phyloP scores from a whole-genome alignment of 1,140 invertebrate genomes.

The Streblospio benedicti region DNA sequence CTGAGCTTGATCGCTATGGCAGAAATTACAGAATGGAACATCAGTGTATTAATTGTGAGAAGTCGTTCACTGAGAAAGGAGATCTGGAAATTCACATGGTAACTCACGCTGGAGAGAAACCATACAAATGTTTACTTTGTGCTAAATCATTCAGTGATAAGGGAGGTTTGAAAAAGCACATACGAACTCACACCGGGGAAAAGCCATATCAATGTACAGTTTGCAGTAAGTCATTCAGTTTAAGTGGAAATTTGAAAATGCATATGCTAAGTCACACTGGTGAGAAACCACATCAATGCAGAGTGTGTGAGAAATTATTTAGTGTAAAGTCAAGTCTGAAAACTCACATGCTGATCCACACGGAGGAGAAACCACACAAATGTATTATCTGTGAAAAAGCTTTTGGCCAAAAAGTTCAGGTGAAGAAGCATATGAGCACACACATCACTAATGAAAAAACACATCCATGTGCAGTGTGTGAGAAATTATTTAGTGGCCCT shows the following conservation, averaged over 20 bases:
- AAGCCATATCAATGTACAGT: constrained; percentile 88
- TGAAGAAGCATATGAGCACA: too few species aligned
- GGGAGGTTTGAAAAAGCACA: constrained; percentile 94
- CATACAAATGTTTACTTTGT: constrained; percentile 87
- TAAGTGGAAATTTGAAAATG: constrained; percentile 13
- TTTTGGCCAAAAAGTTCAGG: too few species aligned
- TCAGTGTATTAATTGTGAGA: too few species aligned
- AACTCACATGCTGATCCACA: constrained; percentile 60
- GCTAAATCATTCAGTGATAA: constrained; percentile 97
- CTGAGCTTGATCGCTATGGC: too few species aligned
- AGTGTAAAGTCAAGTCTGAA: constrained; percentile 69
- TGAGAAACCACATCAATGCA: constrained; percentile 54
- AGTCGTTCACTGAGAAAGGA: too few species aligned
- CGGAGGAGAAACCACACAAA: constrained; percentile 13
- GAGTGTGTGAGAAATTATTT: constrained; percentile 86
- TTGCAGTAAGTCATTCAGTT: constrained; percentile 37
- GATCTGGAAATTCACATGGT: too few species aligned
- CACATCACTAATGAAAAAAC: too few species aligned
- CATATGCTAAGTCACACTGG: constrained; percentile 21
- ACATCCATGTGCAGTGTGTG: too few species aligned
- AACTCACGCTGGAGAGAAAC: constrained; percentile 70
- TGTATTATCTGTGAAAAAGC: constrained; percentile 96
- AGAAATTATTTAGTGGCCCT: too few species aligned
- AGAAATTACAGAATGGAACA: too few species aligned
- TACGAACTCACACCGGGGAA: constrained; percentile 94